phyloP scores from a whole-genome alignment of 1,140 invertebrate genomes.

The Brachionus angularis region DNA sequence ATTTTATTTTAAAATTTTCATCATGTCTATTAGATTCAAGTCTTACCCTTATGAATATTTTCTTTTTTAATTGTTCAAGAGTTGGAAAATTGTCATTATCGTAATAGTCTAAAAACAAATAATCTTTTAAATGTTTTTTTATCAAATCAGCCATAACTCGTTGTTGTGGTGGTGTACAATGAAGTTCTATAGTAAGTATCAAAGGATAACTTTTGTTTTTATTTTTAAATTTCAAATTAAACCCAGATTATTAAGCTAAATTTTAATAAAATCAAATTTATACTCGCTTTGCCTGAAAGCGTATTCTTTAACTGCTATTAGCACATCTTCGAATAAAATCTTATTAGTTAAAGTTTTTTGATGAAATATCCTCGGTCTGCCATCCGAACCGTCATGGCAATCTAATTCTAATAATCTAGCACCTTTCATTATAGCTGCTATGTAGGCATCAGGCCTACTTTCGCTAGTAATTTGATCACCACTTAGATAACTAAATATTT shows the following conservation, averaged over 20 bases:
- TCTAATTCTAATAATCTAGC: slow-evolving; percentile 32
- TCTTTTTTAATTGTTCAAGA: too few species aligned
- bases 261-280: background rate
- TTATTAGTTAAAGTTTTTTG: slow-evolving; percentile 39
- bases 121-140: slow-evolving; percentile 34
- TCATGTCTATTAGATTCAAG: too few species aligned
- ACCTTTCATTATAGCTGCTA: slow-evolving; percentile 22
- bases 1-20: too few species aligned
- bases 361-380: slow-evolving; percentile 20
- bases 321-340: slow-evolving; percentile 27
- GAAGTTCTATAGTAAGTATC: slow-evolving; percentile 20
- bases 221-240: too few species aligned
- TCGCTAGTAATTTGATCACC: slow-evolving; percentile 42
- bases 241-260: background rate
- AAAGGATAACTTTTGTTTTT: slow-evolving; percentile 1
- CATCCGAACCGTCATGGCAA: slow-evolving; percentile 22
- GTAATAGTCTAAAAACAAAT: background rate
- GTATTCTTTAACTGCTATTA: background rate
- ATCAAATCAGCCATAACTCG: slow-evolving; percentile 25
- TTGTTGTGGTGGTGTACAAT: slow-evolving; percentile 35
- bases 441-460: slow-evolving; percentile 10
- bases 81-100: too few species aligned
- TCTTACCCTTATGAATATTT: too few species aligned
- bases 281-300: slow-evolving; percentile 16
- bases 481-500: slow-evolving; percentile 36